Percentiles rank a stretch among this genome's conserved stretches.
These are phyloP conservation scores for Macrotrachela quadricornifera DNA, from an alignment of 1,140 invertebrate species.

Conservation along the genomic window DNA sequence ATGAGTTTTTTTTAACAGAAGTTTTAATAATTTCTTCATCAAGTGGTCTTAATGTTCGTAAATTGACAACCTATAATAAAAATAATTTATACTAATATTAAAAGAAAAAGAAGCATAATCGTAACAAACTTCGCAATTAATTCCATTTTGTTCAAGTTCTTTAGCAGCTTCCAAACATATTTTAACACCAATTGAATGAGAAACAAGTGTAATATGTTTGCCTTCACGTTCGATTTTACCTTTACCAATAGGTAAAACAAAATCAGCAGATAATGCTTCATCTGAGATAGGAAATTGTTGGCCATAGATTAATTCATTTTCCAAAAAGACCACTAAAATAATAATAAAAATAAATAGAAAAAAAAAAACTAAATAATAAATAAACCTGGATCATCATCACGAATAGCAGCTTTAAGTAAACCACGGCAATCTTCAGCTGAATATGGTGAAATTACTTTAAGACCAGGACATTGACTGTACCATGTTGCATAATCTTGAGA, in stretches of 20 bases:
- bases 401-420: slow-evolving; percentile 73
- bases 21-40: slow-evolving; percentile 69
- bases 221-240: slow-evolving; percentile 70
- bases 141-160: slow-evolving; percentile 41
- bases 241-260: slow-evolving; percentile 80
- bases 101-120: neutral
- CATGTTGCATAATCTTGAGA: slow-evolving; percentile 94
- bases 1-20: slow-evolving; percentile 81
- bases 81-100: neutral
- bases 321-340: slow-evolving; percentile 63
- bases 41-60: slow-evolving; percentile 67
- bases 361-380: neutral
- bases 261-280: slow-evolving; percentile 68
- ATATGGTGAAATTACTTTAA: slow-evolving; percentile 80
- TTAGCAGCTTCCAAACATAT: slow-evolving; percentile 65
- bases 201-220: slow-evolving; percentile 74
- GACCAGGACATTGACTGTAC: slow-evolving; percentile 84
- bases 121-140: slow-evolving; percentile 59
- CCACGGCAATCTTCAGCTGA: slow-evolving; percentile 78
- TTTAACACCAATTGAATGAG: slow-evolving; percentile 71
- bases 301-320: slow-evolving; percentile 92
- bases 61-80: slow-evolving; percentile 53
- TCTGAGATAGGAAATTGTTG: slow-evolving; percentile 67
- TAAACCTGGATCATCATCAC: slow-evolving; percentile 52
- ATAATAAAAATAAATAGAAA: neutral